Evolutionary conservation across 2,888 invertebrate genomes (phyloP).

Genomic region (Xanthia icteritia): DNA sequence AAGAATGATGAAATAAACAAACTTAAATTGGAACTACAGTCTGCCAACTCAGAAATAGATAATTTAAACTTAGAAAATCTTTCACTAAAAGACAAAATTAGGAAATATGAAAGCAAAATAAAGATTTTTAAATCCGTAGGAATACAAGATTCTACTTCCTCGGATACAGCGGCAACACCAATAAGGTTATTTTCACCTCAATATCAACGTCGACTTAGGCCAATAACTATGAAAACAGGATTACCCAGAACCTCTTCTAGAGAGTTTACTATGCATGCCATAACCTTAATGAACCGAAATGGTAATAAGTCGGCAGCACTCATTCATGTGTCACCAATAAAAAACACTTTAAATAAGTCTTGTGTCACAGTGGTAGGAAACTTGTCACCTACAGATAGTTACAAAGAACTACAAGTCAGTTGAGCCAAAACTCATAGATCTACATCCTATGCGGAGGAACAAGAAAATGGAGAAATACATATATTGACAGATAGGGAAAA

Average conservation of each 20-base stretch:
- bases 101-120: too few relatives aligned
- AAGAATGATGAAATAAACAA: too few relatives aligned
- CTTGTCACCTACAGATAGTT: neutral
- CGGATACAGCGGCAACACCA: too few relatives aligned
- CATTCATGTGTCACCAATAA: slow-evolving; percentile 1
- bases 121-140: too few relatives aligned
- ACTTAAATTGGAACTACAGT: too few relatives aligned
- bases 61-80: too few relatives aligned
- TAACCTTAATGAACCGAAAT: neutral
- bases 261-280: neutral
- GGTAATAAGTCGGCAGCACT: neutral
- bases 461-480: neutral
- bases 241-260: neutral
- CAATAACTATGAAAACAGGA: too few relatives aligned
- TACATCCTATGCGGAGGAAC: neutral
- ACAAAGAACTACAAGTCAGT: neutral
- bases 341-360: neutral
- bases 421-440: neutral
- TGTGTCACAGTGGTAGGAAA: neutral
- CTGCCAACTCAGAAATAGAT: too few relatives aligned
- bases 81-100: too few relatives aligned
- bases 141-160: too few relatives aligned
- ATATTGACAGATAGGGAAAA: neutral
- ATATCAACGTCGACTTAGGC: too few relatives aligned
- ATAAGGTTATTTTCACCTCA: too few relatives aligned